Evolutionary conservation across 2,797 vertebrate species (phyloP).

Genomic region (Leptoclinus maculatus): DNA sequence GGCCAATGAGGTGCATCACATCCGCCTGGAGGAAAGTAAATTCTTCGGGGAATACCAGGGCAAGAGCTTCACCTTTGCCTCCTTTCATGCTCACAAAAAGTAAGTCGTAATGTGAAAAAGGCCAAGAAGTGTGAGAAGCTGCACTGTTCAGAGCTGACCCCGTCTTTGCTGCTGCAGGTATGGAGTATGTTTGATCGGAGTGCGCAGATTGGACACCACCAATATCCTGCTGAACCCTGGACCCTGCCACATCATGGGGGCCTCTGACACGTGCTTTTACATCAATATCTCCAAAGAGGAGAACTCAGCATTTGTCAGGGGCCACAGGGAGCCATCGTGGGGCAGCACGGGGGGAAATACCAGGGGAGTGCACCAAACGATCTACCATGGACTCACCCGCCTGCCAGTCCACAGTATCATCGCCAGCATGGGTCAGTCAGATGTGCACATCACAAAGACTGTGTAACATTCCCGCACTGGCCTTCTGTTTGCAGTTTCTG

Average conservation of each 20-base stretch:
- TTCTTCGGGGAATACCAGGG: constrained; percentile 91
- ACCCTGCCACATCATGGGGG: constrained; percentile 88
- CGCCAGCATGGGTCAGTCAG: constrained; percentile 89
- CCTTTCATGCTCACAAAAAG: constrained; percentile 91
- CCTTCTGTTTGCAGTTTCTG: constrained; percentile 42
- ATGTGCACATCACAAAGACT: constrained; percentile 2
- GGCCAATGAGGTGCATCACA: constrained; percentile 90
- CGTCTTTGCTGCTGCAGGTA: constrained; percentile 76
- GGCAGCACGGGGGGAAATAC: constrained; percentile 75
- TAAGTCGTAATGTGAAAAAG: constrained; percentile 64
- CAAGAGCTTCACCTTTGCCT: constrained; percentile 90
- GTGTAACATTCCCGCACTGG: constrained; percentile 51
- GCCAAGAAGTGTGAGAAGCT: neutral
- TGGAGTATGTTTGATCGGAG: constrained; percentile 88
- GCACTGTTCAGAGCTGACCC: neutral
- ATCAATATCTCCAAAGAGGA: constrained; percentile 92
- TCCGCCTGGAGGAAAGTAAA: constrained; percentile 89
- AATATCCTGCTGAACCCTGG: constrained; percentile 89
- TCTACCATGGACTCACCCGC: constrained; percentile 88
- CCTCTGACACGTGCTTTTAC: constrained; percentile 89
- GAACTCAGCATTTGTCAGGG: constrained; percentile 88
- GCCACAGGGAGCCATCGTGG: constrained; percentile 83
- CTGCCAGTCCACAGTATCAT: constrained; percentile 90
- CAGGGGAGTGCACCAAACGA: constrained; percentile 78
- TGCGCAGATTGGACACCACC: constrained; percentile 85